Conservation (phyloP, 2,797 vertebrate genomes). For the Phrynocephalus vlangalii region DNA sequence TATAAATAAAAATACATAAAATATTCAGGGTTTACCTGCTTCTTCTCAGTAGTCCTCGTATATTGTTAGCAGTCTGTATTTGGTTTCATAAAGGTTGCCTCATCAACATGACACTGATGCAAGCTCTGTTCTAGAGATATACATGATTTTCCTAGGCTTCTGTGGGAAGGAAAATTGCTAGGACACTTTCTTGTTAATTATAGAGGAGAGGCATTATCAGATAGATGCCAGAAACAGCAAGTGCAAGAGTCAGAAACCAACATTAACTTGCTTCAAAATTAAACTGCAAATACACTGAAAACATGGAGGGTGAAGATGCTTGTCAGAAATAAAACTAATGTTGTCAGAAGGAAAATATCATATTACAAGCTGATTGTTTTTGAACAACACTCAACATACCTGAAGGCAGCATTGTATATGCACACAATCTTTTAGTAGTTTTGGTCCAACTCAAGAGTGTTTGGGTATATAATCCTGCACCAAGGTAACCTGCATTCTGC, state of each 20-base stretch:
- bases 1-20: not conserved
- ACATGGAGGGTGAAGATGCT: not conserved
- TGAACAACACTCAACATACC: not conserved
- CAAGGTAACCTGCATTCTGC: not conserved
- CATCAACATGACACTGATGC: not conserved
- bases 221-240: not conserved
- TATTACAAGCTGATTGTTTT: not conserved
- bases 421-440: fast-evolving
- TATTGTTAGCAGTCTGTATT: not conserved
- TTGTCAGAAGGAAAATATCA: not conserved
- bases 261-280: too few relatives aligned
- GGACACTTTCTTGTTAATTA: not conserved
- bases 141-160: not conserved
- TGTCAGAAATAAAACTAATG: not conserved
- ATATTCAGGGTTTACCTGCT: not conserved
- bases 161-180: not conserved
- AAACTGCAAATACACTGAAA: not conserved
- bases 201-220: not conserved
- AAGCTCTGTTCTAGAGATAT: not conserved
- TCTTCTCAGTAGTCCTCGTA: not conserved
- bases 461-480: not conserved
- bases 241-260: not conserved
- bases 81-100: not conserved
- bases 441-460: not conserved
- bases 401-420: not conserved